Percentiles rank a stretch among this genome's conserved stretches.
These are phyloP conservation scores for Parnassius smintheus DNA, from an alignment of 2,888 invertebrate genomes.

Conservation along the genomic window DNA sequence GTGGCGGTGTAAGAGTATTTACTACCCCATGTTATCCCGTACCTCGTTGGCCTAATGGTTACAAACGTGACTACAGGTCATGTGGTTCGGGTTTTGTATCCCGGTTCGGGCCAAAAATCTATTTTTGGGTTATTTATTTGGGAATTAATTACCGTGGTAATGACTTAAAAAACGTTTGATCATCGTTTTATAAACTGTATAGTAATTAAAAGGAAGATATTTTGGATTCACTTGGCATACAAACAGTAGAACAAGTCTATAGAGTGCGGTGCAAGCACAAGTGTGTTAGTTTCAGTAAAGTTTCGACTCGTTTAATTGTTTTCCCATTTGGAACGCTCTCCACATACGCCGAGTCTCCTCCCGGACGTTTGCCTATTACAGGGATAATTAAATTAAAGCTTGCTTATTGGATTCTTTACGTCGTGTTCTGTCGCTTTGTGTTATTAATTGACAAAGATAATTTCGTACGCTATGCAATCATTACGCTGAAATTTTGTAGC, in stretches of 20 bases:
- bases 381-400: conserved; percentile 53
- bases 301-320: conserved; percentile 51
- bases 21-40: too few relatives aligned
- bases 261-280: conserved; percentile 34
- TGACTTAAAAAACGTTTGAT: not conserved
- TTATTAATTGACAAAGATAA: conserved; percentile 13
- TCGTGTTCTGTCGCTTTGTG: conserved; percentile 26
- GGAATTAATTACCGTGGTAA: too few relatives aligned
- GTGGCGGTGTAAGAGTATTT: too few relatives aligned
- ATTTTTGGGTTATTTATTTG: too few relatives aligned
- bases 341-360: conserved; percentile 39
- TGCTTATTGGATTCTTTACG: conserved; percentile 38
- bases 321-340: conserved; percentile 47
- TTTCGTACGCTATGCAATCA: not conserved
- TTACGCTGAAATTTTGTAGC: not conserved
- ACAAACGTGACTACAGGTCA: too few relatives aligned
- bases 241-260: conserved; percentile 36
- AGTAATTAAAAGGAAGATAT: conserved; percentile 1
- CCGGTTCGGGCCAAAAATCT: too few relatives aligned
- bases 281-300: conserved; percentile 40
- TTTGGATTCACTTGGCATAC: conserved; percentile 37
- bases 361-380: conserved; percentile 43
- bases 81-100: too few relatives aligned
- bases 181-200: not conserved
- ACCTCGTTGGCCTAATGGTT: too few relatives aligned